Evolutionary conservation across 2,888 invertebrate genomes (phyloP).

Genomic region (Ophraella communa): DNA sequence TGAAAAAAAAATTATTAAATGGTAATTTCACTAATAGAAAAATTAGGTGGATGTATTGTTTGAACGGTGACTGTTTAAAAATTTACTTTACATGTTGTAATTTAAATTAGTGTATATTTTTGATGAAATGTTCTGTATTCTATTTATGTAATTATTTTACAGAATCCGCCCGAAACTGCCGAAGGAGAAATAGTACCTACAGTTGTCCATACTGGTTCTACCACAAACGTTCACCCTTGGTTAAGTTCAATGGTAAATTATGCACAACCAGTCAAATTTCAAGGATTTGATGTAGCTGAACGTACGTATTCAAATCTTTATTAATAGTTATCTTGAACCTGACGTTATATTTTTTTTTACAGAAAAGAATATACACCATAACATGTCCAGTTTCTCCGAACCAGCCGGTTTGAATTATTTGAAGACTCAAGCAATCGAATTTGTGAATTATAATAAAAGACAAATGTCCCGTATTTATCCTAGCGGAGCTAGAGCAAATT

Average conservation of each 20-base stretch:
- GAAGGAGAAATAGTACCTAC: slow-evolving; percentile 69
- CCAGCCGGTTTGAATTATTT: slow-evolving; percentile 95
- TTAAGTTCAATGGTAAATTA: slow-evolving; percentile 99
- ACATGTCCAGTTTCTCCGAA: slow-evolving; percentile 99
- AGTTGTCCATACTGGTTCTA: slow-evolving; percentile 92
- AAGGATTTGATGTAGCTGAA: slow-evolving; percentile 95
- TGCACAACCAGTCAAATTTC: slow-evolving; percentile 99
- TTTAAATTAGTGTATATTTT: not conserved
- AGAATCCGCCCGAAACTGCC: slow-evolving; percentile 57
- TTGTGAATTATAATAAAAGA: slow-evolving; percentile 99
- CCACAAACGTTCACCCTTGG: slow-evolving; percentile 98
- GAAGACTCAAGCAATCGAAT: slow-evolving; percentile 95
- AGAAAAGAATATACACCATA: slow-evolving; percentile 95
- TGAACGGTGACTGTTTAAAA: too few species aligned
- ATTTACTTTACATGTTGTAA: too few species aligned
- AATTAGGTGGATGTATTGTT: too few species aligned
- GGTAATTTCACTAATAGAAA: too few species aligned
- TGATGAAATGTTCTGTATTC: not conserved
- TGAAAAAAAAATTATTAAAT: too few species aligned
- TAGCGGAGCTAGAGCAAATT: slow-evolving; percentile 97
- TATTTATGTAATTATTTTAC: not conserved
- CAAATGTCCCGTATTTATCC: slow-evolving; percentile 99
- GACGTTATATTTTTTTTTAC: not conserved
- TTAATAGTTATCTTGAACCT: too few species aligned
- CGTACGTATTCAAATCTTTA: slow-evolving; percentile 65